phyloP scores from a whole-genome alignment of 2,113 vertebrate species.

The Eupsittula cactorum region DNA sequence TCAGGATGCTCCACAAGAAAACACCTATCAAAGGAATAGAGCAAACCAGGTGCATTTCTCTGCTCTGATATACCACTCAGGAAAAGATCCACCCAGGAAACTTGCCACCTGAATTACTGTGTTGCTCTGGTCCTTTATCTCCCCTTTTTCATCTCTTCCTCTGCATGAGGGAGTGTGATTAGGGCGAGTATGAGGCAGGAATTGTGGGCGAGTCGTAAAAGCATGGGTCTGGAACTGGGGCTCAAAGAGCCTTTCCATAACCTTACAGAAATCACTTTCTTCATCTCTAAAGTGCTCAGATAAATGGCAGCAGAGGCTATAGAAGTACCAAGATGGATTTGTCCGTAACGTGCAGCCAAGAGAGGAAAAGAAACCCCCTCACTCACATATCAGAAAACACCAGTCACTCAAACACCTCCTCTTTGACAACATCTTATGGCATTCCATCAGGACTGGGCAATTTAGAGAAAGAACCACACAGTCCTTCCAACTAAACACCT shows the following conservation, averaged over 20 bases:
- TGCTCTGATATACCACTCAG: not conserved
- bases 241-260: not conserved
- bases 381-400: not conserved
- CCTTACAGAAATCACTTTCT: not conserved
- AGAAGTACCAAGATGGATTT: not conserved
- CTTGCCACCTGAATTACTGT: not conserved
- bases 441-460: not conserved
- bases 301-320: not conserved
- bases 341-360: fast-evolving
- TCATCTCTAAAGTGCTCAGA: not conserved
- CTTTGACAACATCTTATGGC: not conserved
- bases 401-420: not conserved
- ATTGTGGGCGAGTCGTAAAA: fast-evolving
- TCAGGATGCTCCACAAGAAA: not conserved
- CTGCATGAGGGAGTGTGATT: not conserved
- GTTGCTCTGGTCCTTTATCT: not conserved
- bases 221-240: not conserved
- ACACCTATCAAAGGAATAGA: not conserved
- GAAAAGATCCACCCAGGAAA: not conserved
- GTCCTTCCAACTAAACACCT: not conserved
- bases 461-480: not conserved
- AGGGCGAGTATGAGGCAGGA: not conserved
- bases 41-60: not conserved
- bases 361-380: not conserved
- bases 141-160: not conserved